Percentiles rank a stretch among this genome's conserved stretches.
These are phyloP conservation scores for Anser brachyrhynchus DNA, from an alignment of 2,113 vertebrate genomes.

Conservation along the genomic window DNA sequence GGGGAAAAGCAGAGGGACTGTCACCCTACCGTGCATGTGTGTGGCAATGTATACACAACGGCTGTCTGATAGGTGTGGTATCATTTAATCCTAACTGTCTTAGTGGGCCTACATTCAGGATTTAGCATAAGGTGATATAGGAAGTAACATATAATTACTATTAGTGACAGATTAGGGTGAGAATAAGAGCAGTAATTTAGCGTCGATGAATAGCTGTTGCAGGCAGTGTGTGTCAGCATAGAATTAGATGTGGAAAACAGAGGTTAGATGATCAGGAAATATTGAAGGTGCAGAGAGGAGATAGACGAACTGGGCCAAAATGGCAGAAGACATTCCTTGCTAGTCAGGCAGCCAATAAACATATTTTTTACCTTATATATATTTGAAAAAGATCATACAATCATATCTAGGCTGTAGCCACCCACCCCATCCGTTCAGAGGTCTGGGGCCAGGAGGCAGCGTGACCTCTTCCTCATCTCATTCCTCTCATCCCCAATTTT, in stretches of 20 bases:
- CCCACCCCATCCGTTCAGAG: background rate
- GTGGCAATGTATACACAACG: background rate
- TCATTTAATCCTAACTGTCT: background rate
- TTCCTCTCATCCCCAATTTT: background rate
- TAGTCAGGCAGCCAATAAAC: background rate
- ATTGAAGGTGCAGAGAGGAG: background rate
- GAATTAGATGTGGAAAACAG: background rate
- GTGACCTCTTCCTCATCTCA: background rate
- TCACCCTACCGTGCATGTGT: background rate
- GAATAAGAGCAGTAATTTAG: background rate
- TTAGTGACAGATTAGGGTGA: background rate
- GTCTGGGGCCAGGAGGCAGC: background rate
- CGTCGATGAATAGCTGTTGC: background rate
- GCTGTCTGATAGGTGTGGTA: background rate
- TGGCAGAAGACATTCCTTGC: background rate
- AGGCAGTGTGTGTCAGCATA: background rate
- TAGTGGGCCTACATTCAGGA: background rate
- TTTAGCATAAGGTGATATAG: background rate
- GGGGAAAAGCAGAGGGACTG: background rate
- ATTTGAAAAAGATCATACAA: background rate
- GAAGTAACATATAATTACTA: background rate
- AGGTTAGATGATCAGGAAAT: background rate
- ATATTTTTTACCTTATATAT: background rate
- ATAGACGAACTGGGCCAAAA: background rate
- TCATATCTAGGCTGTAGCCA: background rate